Percentiles rank a stretch among this genome's conserved stretches.
Conservation (phyloP, 2,113 vertebrate species). For the Hypomesus transpacificus region DNA sequence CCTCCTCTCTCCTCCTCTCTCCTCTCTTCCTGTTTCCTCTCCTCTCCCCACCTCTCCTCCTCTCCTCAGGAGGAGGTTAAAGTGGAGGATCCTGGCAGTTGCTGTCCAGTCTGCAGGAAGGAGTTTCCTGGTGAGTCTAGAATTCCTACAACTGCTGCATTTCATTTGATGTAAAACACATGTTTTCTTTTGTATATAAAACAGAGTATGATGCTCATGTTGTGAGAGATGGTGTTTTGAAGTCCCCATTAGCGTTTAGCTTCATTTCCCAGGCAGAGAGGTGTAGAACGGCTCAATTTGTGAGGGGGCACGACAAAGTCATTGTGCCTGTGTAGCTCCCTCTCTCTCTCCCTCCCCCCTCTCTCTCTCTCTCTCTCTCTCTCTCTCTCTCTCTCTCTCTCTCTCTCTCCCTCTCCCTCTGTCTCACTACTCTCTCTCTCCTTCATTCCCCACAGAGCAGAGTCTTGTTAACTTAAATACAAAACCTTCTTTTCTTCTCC, state of each 20-base stretch:
- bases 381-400: not conserved
- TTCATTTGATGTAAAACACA: not conserved
- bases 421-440: constrained; percentile 8
- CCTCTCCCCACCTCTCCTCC: not conserved
- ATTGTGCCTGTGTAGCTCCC: constrained; percentile 27
- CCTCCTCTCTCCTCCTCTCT: not conserved
- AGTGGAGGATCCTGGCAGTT: constrained; percentile 75
- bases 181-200: too few relatives aligned
- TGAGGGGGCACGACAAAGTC: constrained; percentile 37
- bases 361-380: constrained; percentile 11
- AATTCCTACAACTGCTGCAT: not conserved
- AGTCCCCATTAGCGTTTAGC: not conserved
- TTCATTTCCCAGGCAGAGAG: constrained; percentile 33
- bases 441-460: not conserved
- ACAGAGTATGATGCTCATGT: too few relatives aligned
- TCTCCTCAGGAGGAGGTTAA: constrained; percentile 73
- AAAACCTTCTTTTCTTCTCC: not conserved
- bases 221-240: too few relatives aligned
- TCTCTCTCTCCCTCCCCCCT: constrained; percentile 7
- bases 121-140: constrained; percentile 66
- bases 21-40: not conserved
- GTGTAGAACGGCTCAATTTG: constrained; percentile 22
- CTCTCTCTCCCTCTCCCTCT: not conserved
- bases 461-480: not conserved
- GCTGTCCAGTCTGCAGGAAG: constrained; percentile 80